Conservation (phyloP, 2,888 invertebrate genomes). For the Erynnis tages region DNA sequence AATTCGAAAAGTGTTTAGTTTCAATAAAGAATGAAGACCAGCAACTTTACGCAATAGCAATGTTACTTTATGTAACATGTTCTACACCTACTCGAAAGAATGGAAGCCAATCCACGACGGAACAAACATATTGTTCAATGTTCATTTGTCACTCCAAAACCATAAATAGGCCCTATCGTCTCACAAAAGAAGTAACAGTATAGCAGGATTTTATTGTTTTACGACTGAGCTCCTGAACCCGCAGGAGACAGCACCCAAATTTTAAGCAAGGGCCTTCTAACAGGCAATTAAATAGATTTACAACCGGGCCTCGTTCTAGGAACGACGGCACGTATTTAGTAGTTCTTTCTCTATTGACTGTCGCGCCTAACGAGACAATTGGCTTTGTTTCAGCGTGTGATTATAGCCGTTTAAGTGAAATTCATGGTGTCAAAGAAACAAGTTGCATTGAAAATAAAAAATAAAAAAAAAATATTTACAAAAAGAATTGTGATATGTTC, state of each 20-base stretch:
- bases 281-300: constrained; percentile 76
- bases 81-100: no score
- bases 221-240: constrained; percentile 68
- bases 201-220: constrained; percentile 75
- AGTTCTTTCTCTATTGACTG: constrained; percentile 21
- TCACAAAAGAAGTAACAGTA: constrained; percentile 66
- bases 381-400: constrained; percentile 22
- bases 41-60: no score
- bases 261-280: constrained; percentile 56
- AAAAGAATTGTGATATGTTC: no score
- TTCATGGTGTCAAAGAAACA: constrained; percentile 1
- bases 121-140: constrained; percentile 51
- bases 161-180: constrained; percentile 57
- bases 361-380: constrained; percentile 8
- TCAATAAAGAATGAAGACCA: no score
- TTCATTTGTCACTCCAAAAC: constrained; percentile 69
- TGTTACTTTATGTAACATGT: no score
- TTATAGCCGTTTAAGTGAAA: constrained; percentile 15
- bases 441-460: no score
- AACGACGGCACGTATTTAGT: constrained; percentile 43
- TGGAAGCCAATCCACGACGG: constrained; percentile 3
- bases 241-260: constrained; percentile 73
- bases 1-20: no score
- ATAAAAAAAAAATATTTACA: no score
- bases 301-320: constrained; percentile 62